Base-by-base conservation (phyloP, 2,797 vertebrate genomes). In the Poecile montanus region DNA sequence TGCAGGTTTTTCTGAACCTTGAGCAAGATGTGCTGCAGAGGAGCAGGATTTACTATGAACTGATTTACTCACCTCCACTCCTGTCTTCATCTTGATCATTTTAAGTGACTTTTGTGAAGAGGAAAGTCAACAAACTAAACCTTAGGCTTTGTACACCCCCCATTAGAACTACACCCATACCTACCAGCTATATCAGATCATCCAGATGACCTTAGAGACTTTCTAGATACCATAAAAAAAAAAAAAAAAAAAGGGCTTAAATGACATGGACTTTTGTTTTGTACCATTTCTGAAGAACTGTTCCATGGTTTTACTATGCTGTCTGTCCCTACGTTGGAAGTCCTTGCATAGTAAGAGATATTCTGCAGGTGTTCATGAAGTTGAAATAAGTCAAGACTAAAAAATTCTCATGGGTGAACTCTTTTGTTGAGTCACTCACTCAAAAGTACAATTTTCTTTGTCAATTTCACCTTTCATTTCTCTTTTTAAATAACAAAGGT, bases 211-310 rank as follows among this genome's bases (percentile, higher is more conserved):
- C 6, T 81, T 38, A 68, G 8, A 73, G 12, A 42, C 26, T 70
- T 36, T 13, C 5, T 34, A 84, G 26, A 32, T 11, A 65, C 2
- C 7, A 42, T 40, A n/a, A n/a, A 68, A 16, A 30, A 16, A 36
- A 1, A 16, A 36, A 1, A 1, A 1, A 30, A 16, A 36, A 1
- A 1, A 1, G 18, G 29, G 7, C 4, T 72, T 61, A 65, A 56
- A 83, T 48, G 62, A 66, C 22, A 21, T 3, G 4, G 20, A 48
- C 13, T 56, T 65, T 27, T 72, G 13, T 25, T 56, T 80, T 71
- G 18, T 23, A 48, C 18, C 12, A 60, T 40, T 60, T 79, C 21
- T 25, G 36, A 79, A 85, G 60, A 44, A 58, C 7, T 2, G 19
- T 44, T 54, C 45, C 32, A 38, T 5, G 2, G 16, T 68, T 93